Conservation (phyloP, 2,113 vertebrate species). For the Cairina moschata region DNA sequence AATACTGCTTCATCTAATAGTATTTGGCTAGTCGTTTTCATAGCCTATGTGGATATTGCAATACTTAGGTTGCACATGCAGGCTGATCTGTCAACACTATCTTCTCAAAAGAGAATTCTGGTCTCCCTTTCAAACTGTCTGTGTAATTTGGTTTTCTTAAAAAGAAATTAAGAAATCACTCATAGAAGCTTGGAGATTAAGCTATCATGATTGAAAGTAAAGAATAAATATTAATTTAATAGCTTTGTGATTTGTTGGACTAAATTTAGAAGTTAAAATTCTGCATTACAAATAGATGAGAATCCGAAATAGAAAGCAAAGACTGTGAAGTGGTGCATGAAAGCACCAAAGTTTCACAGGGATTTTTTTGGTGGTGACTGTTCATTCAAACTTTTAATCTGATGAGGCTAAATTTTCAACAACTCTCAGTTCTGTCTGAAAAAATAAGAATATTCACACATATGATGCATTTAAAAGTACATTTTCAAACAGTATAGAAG, state of each 20-base stretch:
- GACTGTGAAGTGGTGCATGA: rapidly evolving
- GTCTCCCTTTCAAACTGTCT: not conserved
- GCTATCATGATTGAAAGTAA: not conserved
- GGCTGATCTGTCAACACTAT: not conserved
- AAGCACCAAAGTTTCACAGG: rapidly evolving
- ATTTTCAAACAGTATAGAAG: not conserved
- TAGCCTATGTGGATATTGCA: not conserved
- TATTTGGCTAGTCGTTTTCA: not conserved
- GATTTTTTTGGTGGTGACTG: rapidly evolving
- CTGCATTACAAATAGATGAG: not conserved
- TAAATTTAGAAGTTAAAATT: not conserved
- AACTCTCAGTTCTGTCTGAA: rapidly evolving
- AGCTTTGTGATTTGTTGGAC: not conserved
- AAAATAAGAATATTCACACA: not conserved
- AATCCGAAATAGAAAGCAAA: not conserved
- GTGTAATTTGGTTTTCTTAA: not conserved
- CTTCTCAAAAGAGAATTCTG: not conserved
- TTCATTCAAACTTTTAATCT: too few species aligned
- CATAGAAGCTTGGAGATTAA: not conserved
- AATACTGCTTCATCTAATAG: not conserved
- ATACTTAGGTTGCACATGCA: not conserved
- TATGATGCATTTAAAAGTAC: not conserved
- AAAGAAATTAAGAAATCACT: not conserved
- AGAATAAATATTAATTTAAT: not conserved
- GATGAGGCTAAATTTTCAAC: not conserved